Base-by-base conservation (phyloP, 2,113 vertebrate species). In the Gallinago paraguaiae region DNA sequence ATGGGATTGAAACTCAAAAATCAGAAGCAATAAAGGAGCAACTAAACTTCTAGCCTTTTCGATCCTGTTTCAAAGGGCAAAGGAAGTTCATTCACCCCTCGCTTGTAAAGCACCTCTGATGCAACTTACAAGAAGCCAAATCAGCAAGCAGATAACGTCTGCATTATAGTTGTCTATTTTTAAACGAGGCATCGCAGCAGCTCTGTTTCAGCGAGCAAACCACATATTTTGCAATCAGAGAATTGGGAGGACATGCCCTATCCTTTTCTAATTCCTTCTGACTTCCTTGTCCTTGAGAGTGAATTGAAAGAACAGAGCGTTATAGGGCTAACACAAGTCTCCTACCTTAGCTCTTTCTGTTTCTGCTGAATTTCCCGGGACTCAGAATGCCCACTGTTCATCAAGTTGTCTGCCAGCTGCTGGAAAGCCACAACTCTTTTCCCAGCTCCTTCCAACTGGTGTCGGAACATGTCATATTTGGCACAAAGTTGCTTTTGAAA, bases 271-370 rank as follows among this genome's bases (percentile, higher is more conserved):
- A n/a, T 28, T 80, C 82, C 37, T 83, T 63, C 27, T 61, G 48
- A 23, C 33, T 80, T 86, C 41, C 39, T 82, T 8, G 4, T 50
- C 28, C 48, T 68, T 0, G 0, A 67, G 54, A 24, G 11, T 24
- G 22, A 84, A 39, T 13, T n/a, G 25, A 74, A 91, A 83, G 27
- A 7, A 60, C 78, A 77, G 83, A 79, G 19, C 25, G 39, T 51
- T 35, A 59, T 3, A 81, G 19, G n/a, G 27, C 9, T 65, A 68
- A 54, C 10, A 7, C 15, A 61, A 41, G 59, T 33, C 23, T 96
- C 97, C 92, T 98, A 99, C 99, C 98, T 97, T 63, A 99, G 97
- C 1, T 97, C 85, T 54, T 96, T 98, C 88, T 98, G 98, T 43
- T 72, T 97, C 72, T 98, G 98, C 50, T 54, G 84, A 83, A 98